Evolutionary conservation across 1,140 invertebrate genomes (phyloP), one percentile per base, ranked within the genome.

Genomic region (Drosophila rhopaloa): DNA sequence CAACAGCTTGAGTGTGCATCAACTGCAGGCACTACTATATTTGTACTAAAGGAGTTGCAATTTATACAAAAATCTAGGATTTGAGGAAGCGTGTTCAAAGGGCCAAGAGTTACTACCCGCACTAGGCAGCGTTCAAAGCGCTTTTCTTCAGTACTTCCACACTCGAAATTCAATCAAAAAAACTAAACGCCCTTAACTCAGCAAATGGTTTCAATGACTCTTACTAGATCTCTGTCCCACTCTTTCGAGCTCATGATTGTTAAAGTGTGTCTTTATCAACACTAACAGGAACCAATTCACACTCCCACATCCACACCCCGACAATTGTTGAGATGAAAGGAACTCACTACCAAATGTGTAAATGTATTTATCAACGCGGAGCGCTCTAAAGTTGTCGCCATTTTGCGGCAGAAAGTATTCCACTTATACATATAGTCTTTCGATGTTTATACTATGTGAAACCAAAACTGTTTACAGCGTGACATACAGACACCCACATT

Each of bases 181-280:
- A 62, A 60, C 51, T 57, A 38, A 66, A 70, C 44, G 53, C 67
- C 57, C 59, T 77, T 62, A 48, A 59, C 75, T 61, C 59, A 72
- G 66, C 54, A 68, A 89, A 86, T 56, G 83, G 83, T 86, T 86
- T 86, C 83, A 86, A 83, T 62, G 62, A 48, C 76, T 63, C 58
- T 57, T 60, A 58, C 60, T 65, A 70, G 60, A 50, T 75, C 60
- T 70, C 58, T 54, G 48, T 65, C 37, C n/a, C 47, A 47, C 50
- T 40, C 8, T 53, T 40, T 67, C 38, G 37, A 40, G 29, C 38
- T 58, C 6, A 27, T 29, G 16, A 27, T 67, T 61, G 59, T 46
- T 43, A 63, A 63, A 54, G 47, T 53, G 48, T 62, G 40, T 62
- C 48, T 38, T 19, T 58, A 44, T 32, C 56, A 57, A 63, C 38